Percentiles rank a stretch among this genome's conserved stretches.
Conservation (phyloP, 1,140 invertebrate species). For the Pogonomyrmex barbatus region DNA sequence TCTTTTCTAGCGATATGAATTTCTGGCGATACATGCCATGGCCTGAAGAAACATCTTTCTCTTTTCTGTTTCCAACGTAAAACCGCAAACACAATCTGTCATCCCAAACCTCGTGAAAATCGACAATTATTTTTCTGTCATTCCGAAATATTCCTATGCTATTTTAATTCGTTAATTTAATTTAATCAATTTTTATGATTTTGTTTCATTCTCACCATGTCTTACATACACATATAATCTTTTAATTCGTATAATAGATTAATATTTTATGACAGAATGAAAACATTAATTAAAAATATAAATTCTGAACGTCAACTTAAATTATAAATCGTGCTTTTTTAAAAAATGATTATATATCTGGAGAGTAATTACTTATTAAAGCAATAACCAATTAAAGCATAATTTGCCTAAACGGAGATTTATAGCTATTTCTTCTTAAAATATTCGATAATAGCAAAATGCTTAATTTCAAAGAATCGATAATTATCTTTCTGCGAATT, state of each 20-base stretch:
- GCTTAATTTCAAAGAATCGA: conserved; percentile 14
- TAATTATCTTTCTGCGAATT: conserved; percentile 47
- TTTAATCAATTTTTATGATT: not conserved
- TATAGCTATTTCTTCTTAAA: not conserved
- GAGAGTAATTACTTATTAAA: not conserved
- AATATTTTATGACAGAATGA: not conserved
- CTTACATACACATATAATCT: not conserved
- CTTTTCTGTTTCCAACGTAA: conserved; percentile 46
- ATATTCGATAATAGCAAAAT: not conserved
- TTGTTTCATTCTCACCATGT: not conserved
- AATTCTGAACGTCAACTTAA: not conserved
- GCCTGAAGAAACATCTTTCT: conserved; percentile 40
- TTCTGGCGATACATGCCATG: conserved; percentile 30
- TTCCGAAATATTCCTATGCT: not conserved
- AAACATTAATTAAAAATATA: too few relatives aligned
- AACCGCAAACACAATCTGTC: conserved; percentile 36
- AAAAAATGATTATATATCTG: not conserved
- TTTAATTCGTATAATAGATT: not conserved
- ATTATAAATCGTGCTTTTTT: not conserved
- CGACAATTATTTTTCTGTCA: conserved; percentile 34
- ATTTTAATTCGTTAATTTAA: conserved; percentile 2
- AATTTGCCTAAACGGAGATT: not conserved
- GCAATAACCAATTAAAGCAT: not conserved
- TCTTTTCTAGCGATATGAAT: conserved; percentile 63
- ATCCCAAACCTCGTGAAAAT: conserved; percentile 17